A percentile compares a stretch with the other conserved stretches of the same genome.
Conservation (phyloP, 2,797 vertebrate species). For the Vespertilio murinus region DNA sequence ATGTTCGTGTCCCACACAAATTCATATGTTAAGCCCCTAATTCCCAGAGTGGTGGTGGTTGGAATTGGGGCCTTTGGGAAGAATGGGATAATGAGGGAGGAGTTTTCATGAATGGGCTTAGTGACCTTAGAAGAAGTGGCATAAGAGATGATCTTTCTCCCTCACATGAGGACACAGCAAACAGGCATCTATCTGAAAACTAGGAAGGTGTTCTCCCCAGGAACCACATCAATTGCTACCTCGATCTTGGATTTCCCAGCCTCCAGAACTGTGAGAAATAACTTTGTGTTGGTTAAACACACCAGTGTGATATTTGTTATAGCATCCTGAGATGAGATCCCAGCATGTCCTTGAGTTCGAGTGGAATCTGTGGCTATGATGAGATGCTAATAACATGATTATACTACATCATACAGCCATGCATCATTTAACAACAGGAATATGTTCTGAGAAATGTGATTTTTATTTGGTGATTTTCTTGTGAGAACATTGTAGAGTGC, state of each 20-base stretch:
- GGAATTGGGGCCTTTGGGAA: not conserved
- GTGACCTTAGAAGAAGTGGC: not conserved
- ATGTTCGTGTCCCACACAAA: not conserved
- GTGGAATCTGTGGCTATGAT: not conserved
- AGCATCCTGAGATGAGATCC: not conserved
- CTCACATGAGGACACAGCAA: not conserved
- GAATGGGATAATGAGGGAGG: not conserved
- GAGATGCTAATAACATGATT: not conserved
- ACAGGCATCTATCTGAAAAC: too few relatives aligned
- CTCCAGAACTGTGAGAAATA: not conserved
- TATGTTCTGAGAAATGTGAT: not conserved
- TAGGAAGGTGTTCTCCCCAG: not conserved
- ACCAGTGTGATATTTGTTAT: not conserved
- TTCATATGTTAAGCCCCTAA: not conserved
- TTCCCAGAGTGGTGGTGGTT: not conserved
- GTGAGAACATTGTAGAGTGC: not conserved
- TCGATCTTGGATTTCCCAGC: not conserved
- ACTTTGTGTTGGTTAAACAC: too few relatives aligned
- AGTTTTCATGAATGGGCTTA: not conserved
- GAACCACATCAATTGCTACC: not conserved
- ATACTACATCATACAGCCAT: not conserved
- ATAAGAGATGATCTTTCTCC: not conserved
- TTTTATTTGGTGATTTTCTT: not conserved
- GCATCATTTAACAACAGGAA: not conserved
- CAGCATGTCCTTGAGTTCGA: not conserved